Evolutionary conservation across 2,797 vertebrate genomes (phyloP).

Genomic region (Melanotaenia boesemani): DNA sequence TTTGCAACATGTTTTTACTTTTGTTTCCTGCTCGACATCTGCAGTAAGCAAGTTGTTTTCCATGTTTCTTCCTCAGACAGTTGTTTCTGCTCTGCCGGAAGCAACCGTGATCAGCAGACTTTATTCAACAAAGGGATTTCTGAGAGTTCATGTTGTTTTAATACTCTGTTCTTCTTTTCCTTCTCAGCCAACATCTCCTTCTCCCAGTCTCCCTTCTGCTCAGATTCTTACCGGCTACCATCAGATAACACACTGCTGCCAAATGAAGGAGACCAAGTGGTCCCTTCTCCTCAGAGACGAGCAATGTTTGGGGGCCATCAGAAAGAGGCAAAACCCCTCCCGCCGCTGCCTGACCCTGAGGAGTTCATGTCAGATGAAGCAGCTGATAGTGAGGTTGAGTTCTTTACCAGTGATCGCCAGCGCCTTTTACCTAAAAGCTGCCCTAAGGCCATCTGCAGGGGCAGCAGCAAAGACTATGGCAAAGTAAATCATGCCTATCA

Average conservation of each 20-base stretch:
- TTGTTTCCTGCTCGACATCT: conserved; percentile 57
- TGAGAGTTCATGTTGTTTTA: conserved; percentile 25
- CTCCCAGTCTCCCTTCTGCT: conserved; percentile 62
- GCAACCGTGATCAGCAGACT: conserved; percentile 53
- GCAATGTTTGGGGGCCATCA: conserved; percentile 78
- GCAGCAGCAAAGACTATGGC: conserved; percentile 86
- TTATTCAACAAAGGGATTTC: conserved; percentile 11
- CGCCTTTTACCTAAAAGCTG: conserved; percentile 81
- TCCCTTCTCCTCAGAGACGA: conserved; percentile 87
- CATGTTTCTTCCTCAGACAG: conserved; percentile 62
- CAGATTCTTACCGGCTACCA: conserved; percentile 74
- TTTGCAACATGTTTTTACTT: conserved; percentile 64
- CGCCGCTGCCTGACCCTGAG: conserved; percentile 86
- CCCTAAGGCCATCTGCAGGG: conserved; percentile 59
- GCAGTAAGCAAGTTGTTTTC: conserved; percentile 31
- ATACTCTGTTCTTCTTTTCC: conserved; percentile 4
- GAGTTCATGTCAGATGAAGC: conserved; percentile 87
- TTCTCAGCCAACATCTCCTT: conserved; percentile 76
- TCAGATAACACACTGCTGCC: conserved; percentile 59
- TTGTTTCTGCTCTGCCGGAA: conserved; percentile 45
- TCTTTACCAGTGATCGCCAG: conserved; percentile 87
- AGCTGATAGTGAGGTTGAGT: conserved; percentile 93
- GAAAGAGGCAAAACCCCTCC: conserved; percentile 90
- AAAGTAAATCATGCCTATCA: conserved; percentile 93
- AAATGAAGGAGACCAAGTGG: conserved; percentile 84